Evolutionary conservation across 2,113 vertebrate species (phyloP), one percentile per base, ranked within the genome.

Genomic region (Scolopax mira): DNA sequence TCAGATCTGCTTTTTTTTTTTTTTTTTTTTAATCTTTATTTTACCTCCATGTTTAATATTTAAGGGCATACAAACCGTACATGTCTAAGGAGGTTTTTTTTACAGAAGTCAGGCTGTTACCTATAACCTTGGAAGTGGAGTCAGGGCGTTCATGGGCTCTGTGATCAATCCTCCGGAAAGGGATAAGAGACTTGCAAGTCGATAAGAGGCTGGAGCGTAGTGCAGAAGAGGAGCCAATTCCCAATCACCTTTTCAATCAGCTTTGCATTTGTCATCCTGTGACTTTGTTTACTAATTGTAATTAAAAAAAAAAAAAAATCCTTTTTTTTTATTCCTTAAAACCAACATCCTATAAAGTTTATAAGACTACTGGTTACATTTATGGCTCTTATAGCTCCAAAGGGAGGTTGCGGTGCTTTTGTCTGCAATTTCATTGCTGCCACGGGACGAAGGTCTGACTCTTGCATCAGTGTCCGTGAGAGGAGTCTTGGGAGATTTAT

Each of bases 401-500:
- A 79, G 66, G 23, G 14, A 27, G 14, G 46, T 28, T 4, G 3
- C 11, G 7, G 31, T 58, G 74, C 73, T 90, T 95, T 84, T 84
- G 61, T 94, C 83, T 94, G 65, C 80, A 44, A 7, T 86, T 93
- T 90, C 79, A 84, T 75, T 61, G 80, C 90, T 5, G 22, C 79
- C 57, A 60, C 4, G 24, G 90, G 85, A 89, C 88, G 84, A 22
- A 62, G 65, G 52, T 55, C 85, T 93, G 93, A 92, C 23, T 88
- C 41, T 86, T 92, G 58, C 41, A 84, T 84, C 49, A 74, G 22
- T 27, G 52, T 92, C 79, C 1, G 1, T 93, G 64, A 65, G 72
- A 88, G 52, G 41, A 88, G 83, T 54, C 69, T 86, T 64, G 80
- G 64, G 77, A 92, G 92, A 95, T 95, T 93, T 95, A 84, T 90